A percentile compares a stretch with the other conserved stretches of the same genome.
Evolutionary conservation across 2,113 vertebrate genomes (phyloP).

Genomic region (Cairina moschata): DNA sequence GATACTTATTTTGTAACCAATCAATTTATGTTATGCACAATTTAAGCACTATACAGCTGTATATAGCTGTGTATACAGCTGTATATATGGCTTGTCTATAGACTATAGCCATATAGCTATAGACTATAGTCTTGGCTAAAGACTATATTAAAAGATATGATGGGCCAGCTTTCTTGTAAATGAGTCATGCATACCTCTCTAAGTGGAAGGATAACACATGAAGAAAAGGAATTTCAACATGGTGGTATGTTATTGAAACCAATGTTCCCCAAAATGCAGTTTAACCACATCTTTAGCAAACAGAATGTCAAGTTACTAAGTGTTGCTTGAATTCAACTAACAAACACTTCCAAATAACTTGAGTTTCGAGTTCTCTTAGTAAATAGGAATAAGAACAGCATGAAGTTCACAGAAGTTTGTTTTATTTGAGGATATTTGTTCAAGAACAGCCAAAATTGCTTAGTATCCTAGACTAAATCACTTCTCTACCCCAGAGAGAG

Average conservation of each 20-base stretch:
- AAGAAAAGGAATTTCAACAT: neutral
- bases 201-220: neutral
- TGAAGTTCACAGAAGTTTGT: constrained; percentile 6
- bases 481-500: constrained; percentile 45
- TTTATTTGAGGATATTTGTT: neutral
- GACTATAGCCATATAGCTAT: no score
- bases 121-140: no score
- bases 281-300: neutral
- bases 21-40: neutral
- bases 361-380: neutral
- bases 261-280: neutral
- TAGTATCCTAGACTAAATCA: neutral
- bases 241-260: fast-evolving
- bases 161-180: neutral
- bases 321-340: neutral
- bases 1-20: neutral
- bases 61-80: no score
- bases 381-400: neutral
- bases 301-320: neutral
- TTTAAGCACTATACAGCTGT: neutral
- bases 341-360: neutral
- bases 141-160: neutral
- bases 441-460: constrained; percentile 18
- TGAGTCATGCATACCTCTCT: neutral
- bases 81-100: no score